Conservation (phyloP, 2,113 vertebrate genomes). For the Neolamprologus kungweensis region DNA sequence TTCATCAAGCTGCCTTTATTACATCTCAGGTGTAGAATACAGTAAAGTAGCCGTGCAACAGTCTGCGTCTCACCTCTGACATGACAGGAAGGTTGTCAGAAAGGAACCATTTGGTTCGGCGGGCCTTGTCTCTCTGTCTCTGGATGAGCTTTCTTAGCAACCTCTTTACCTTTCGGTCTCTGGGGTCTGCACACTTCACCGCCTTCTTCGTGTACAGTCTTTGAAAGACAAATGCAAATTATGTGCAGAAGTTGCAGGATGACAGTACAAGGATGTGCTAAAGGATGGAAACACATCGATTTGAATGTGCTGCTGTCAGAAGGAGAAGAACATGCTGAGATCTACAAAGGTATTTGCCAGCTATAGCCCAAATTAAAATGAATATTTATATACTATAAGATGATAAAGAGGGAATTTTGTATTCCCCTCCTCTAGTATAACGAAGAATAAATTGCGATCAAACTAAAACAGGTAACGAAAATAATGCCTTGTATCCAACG, state of each 20-base stretch:
- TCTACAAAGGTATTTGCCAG: not conserved
- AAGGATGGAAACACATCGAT: not conserved
- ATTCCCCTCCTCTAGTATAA: not conserved
- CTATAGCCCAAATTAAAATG: not conserved
- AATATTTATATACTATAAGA: not conserved
- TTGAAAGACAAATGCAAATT: not conserved
- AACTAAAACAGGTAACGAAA: not conserved
- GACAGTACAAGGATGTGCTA: not conserved
- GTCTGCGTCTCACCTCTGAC: constrained; percentile 60
- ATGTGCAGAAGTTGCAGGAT: not conserved
- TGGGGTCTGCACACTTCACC: constrained; percentile 76
- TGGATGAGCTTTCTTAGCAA: constrained; percentile 69
- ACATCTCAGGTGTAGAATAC: not conserved
- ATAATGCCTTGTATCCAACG: not conserved
- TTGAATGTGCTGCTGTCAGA: not conserved
- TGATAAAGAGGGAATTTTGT: not conserved
- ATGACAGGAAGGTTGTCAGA: constrained; percentile 73
- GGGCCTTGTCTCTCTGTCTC: constrained; percentile 61
- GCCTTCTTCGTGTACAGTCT: constrained; percentile 78
- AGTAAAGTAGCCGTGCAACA: not conserved
- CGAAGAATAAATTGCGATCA: not conserved
- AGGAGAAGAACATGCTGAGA: not conserved
- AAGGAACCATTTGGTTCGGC: constrained; percentile 65
- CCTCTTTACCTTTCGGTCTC: constrained; percentile 73
- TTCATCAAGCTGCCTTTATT: not conserved